A percentile compares a stretch with the other conserved stretches of the same genome.
Conservation (phyloP, 2,113 vertebrate genomes). For the Hypanus sabinus region DNA sequence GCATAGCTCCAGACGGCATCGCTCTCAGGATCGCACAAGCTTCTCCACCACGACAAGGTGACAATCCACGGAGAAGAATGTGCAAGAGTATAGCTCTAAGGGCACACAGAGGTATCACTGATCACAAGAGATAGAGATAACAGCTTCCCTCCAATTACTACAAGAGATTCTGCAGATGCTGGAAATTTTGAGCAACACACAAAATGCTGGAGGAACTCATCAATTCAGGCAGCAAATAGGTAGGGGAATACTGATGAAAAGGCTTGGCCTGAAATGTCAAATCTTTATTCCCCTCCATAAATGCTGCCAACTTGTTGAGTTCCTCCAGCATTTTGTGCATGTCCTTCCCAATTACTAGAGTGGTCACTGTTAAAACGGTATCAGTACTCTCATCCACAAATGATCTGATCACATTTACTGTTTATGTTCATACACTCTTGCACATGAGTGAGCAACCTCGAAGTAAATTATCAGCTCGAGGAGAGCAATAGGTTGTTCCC, state of each 20-base stretch:
- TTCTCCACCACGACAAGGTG: too few relatives aligned
- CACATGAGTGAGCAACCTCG: background rate
- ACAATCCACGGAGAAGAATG: background rate
- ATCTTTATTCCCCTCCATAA: too few relatives aligned
- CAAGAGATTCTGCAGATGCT: too few relatives aligned
- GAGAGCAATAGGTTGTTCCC: background rate
- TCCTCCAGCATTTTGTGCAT: too few relatives aligned
- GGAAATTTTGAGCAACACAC: too few relatives aligned
- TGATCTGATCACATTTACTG: background rate
- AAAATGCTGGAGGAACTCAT: too few relatives aligned
- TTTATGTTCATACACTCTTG: background rate
- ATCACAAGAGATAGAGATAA: background rate
- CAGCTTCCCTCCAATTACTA: background rate
- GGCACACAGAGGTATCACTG: background rate
- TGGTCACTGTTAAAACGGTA: background rate
- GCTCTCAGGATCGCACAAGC: too few relatives aligned
- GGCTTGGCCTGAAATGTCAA: too few relatives aligned
- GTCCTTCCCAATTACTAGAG: background rate
- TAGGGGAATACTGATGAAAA: too few relatives aligned
- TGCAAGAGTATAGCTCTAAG: background rate
- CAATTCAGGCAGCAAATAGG: too few relatives aligned
- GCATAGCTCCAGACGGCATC: too few relatives aligned
- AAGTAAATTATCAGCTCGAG: background rate
- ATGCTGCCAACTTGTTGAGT: too few relatives aligned
- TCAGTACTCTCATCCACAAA: background rate